Evolutionary conservation across 1,140 invertebrate genomes (phyloP).

Genomic region (Palaemon carinicauda): DNA sequence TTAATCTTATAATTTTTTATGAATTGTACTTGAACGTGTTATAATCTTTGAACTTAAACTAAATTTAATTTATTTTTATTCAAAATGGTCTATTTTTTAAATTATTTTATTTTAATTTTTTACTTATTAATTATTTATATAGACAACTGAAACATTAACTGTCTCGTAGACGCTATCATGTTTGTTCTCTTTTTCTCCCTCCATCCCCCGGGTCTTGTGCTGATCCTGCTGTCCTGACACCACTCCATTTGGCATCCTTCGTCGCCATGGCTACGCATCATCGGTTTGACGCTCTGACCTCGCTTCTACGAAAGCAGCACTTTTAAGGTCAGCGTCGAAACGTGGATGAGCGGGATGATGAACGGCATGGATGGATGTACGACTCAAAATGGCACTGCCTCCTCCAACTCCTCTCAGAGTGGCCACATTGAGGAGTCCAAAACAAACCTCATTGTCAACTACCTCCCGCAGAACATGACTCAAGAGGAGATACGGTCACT

Average conservation of each 20-base stretch:
- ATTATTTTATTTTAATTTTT: no score
- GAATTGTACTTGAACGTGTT: no score
- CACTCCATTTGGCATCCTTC: not conserved
- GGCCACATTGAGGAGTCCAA: conserved; percentile 83
- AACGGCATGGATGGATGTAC: conserved; percentile 59
- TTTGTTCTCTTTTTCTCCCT: no score
- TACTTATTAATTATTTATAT: no score
- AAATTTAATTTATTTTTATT: no score
- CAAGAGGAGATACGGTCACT: conserved; percentile 98
- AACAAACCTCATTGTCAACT: conserved; percentile 99
- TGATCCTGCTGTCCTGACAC: no score
- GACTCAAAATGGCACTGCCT: conserved; percentile 56
- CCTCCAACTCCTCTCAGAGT: conserved; percentile 59
- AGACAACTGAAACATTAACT: no score
- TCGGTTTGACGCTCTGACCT: not conserved
- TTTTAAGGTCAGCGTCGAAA: conserved; percentile 57
- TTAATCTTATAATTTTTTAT: no score
- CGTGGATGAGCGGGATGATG: conserved; percentile 60
- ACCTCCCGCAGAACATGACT: conserved; percentile 99
- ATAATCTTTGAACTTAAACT: no score
- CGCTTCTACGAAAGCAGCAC: not conserved
- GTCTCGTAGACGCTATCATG: no score
- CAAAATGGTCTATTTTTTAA: no score
- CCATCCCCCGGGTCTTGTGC: no score
- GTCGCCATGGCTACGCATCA: not conserved